Base-by-base conservation (phyloP, 2,113 vertebrate species). In the Propithecus coquereli region DNA sequence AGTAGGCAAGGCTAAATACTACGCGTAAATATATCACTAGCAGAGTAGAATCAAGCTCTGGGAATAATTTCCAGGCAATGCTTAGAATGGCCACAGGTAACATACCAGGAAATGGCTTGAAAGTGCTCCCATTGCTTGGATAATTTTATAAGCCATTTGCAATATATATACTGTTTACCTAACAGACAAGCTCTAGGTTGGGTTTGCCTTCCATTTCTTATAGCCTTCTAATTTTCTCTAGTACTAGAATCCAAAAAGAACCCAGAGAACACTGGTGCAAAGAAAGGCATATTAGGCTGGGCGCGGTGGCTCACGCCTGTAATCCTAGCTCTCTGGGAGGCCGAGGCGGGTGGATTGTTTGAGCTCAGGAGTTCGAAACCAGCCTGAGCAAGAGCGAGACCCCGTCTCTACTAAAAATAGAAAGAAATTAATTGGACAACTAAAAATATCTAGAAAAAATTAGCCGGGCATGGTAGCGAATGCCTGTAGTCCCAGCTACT, bases 101-200 rank as follows among this genome's bases (percentile, higher is more conserved):
- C 27, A 27, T 22, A 50, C 27, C 66, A 91, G 22, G 27, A 54
- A 90, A 63, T 45, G 34, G 12, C n/a, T 59, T 91, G 43, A 37
- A 90, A 50, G 27, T 71, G 10, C 14, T 81, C 30, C 32, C 8
- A 34, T 2, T 45, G 32, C 20, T 14, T 74, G 37, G 45, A 63
- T 47, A n/a, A 96, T 79, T 97, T 88, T 76, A 85, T 2, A 93
- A 94, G 18, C 25, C 16, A 0, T 14, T 43, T 76, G n/a, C n/a
- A 68, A 57, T 13, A 84, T 37, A 54, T 12, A 43, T 22, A 81
- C 20, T 50, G 11, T 79, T 89, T 52, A 73, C 50, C 32, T 54
- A 91, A 85, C 23, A 93, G 54, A 71, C 87, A 92, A 96, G 11
- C 66, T 95, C 11, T 81, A 84, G 10, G 9, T 27, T 91, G 61